Evolutionary conservation across 2,113 vertebrate genomes (phyloP).

Genomic region (Microcebus jonahi): DNA sequence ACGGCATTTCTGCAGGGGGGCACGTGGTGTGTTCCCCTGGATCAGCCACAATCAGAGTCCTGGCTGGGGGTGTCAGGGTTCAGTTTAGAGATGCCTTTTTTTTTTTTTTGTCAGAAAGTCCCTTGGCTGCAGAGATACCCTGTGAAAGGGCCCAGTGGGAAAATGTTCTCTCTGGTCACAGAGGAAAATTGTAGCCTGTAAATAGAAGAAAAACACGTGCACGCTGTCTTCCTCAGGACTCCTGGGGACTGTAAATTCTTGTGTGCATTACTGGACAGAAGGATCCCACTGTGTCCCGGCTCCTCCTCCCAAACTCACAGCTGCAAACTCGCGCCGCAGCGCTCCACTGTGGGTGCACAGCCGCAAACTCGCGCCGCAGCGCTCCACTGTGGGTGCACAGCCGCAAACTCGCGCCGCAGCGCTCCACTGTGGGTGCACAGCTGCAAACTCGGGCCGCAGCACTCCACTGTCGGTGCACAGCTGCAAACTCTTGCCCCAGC

Average conservation of each 20-base stretch:
- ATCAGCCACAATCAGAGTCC: neutral
- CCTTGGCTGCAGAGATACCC: neutral
- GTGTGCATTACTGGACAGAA: neutral
- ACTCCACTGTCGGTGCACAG: no score
- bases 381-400: no score
- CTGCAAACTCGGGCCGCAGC: no score
- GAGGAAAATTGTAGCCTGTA: neutral
- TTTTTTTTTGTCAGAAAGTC: neutral
- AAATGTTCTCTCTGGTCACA: neutral
- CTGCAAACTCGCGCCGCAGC: neutral
- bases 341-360: rapidly evolving
- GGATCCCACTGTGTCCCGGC: neutral
- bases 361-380: no score
- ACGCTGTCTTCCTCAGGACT: neutral
- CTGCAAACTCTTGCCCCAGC: no score
- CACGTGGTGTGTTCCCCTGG: neutral
- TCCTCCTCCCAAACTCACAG: neutral
- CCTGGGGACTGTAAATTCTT: neutral
- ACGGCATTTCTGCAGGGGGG: neutral
- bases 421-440: no score
- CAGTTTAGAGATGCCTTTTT: neutral
- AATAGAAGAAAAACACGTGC: neutral
- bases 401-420: no score
- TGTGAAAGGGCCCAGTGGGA: neutral
- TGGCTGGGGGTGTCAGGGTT: neutral